A percentile compares a stretch with the other conserved stretches of the same genome.
phyloP scores from a whole-genome alignment of 2,113 vertebrate genomes.

The Leptosomus discolor region DNA sequence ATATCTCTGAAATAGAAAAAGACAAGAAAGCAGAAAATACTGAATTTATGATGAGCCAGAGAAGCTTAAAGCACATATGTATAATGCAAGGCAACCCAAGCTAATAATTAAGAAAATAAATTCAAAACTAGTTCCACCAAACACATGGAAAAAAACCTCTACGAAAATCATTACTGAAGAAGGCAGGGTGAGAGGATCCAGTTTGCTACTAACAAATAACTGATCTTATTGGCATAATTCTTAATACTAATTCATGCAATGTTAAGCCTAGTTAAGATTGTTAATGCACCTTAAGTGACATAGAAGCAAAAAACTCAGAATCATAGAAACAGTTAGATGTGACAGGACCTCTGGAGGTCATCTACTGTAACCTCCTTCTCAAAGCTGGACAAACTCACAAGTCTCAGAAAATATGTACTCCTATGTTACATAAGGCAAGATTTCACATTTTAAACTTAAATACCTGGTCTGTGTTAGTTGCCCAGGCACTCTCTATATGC shows the following conservation, averaged over 20 bases:
- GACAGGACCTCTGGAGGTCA: background rate
- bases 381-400: background rate
- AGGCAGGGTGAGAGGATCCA: background rate
- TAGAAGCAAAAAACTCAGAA: background rate
- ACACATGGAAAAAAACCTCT: background rate
- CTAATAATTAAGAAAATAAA: background rate
- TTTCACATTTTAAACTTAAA: background rate
- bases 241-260: background rate
- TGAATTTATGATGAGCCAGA: background rate
- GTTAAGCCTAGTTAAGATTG: background rate
- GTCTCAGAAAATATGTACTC: background rate
- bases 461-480: background rate
- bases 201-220: background rate
- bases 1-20: background rate
- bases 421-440: background rate
- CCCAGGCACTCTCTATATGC: background rate
- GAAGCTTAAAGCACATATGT: background rate
- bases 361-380: background rate
- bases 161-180: background rate
- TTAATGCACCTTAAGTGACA: background rate
- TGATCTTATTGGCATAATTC: background rate
- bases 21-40: background rate
- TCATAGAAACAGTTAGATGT: background rate
- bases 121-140: background rate
- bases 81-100: background rate